Evolutionary conservation across 2,888 invertebrate genomes (phyloP).

Genomic region (Physocephala rufipes): DNA sequence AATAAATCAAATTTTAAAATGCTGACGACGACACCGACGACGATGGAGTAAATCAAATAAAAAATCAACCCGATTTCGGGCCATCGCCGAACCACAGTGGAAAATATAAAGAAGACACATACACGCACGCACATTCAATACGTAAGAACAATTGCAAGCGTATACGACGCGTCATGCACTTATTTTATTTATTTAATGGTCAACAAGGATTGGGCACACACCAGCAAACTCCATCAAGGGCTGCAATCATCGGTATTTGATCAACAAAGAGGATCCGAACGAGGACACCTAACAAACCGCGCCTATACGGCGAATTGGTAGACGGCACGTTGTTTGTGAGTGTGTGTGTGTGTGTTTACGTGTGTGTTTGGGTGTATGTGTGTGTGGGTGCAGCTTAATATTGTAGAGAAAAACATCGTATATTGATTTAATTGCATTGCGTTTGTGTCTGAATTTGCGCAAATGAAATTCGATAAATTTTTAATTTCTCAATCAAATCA

Average conservation of each 20-base stretch:
- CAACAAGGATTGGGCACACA: constrained; percentile 7
- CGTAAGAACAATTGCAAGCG: too few species aligned
- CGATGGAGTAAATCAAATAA: not conserved
- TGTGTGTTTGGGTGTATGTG: not conserved
- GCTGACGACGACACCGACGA: constrained; percentile 1
- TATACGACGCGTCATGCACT: not conserved
- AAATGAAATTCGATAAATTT: constrained; percentile 50
- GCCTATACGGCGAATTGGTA: not conserved
- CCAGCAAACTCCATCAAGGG: constrained; percentile 4
- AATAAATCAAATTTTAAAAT: constrained; percentile 31
- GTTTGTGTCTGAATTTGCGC: constrained; percentile 31
- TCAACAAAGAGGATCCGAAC: constrained; percentile 22
- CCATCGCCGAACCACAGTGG: not conserved
- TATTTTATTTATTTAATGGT: too few species aligned
- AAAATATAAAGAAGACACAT: not conserved
- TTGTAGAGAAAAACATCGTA: not conserved
- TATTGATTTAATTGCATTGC: constrained; percentile 29
- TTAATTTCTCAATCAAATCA: constrained; percentile 54
- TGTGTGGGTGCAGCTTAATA: not conserved
- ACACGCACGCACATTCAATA: not conserved
- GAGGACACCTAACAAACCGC: constrained; percentile 6
- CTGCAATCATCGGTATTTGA: constrained; percentile 17
- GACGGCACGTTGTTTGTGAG: too few species aligned
- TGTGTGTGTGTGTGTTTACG: not conserved
- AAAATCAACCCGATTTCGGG: not conserved